These are phyloP conservation scores for Osedax fenrisi DNA, from an alignment of 2,888 invertebrate genomes.

Conservation along the genomic window DNA sequence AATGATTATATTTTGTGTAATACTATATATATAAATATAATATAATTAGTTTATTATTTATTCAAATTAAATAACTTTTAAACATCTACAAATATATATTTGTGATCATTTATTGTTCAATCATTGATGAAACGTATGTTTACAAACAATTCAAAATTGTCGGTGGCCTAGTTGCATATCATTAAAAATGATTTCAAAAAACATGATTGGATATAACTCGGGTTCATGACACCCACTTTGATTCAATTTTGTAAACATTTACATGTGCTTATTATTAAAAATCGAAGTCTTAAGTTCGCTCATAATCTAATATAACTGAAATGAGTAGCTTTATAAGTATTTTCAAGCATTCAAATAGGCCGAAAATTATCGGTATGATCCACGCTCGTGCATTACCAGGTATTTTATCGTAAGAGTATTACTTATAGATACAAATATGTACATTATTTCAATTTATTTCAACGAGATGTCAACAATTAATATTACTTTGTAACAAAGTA, in stretches of 20 bases:
- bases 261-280: not conserved
- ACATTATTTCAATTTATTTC: not conserved
- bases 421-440: not conserved
- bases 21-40: too few relatives aligned
- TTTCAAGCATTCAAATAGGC: not conserved
- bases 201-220: not conserved
- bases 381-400: constrained; percentile 63
- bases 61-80: too few relatives aligned
- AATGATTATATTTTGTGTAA: too few relatives aligned
- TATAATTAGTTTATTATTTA: too few relatives aligned
- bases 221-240: not conserved
- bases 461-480: too few relatives aligned
- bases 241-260: not conserved
- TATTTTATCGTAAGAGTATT: too few relatives aligned
- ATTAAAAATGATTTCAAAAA: not conserved
- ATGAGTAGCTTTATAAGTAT: not conserved
- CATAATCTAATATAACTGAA: not conserved
- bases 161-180: not conserved
- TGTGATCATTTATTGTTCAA: not conserved
- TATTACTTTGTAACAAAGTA: too few relatives aligned
- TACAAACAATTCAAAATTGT: not conserved
- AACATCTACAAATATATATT: too few relatives aligned
- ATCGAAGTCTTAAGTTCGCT: not conserved
- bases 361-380: constrained; percentile 60
- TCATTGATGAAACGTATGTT: not conserved